These are phyloP conservation scores for Hephaestus fuliginosus DNA, from an alignment of 2,797 vertebrate genomes.

Conservation along the genomic window DNA sequence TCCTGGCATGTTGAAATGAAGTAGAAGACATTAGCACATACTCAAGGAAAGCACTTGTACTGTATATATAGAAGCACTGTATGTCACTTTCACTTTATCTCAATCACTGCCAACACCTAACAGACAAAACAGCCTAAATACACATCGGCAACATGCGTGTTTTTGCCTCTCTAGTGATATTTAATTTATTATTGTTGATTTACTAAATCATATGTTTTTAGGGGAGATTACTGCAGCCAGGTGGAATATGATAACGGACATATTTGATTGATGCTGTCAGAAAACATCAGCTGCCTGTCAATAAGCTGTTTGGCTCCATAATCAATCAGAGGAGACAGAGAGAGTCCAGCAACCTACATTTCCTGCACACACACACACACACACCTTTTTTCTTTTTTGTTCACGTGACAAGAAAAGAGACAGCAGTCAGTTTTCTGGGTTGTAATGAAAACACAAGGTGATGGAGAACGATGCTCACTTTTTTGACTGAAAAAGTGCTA, in stretches of 20 bases:
- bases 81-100: background rate
- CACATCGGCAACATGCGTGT: background rate
- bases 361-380: too few relatives aligned
- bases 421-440: fast-evolving
- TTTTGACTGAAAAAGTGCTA: slow-evolving; percentile 18
- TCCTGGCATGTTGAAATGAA: too few relatives aligned
- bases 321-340: background rate
- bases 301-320: background rate
- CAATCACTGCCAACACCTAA: too few relatives aligned
- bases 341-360: too few relatives aligned
- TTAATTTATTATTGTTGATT: background rate
- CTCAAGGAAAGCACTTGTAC: background rate
- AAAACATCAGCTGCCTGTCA: background rate
- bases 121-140: background rate
- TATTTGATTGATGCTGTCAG: background rate
- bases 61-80: background rate
- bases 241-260: background rate
- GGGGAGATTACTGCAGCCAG: background rate
- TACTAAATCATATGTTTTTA: background rate
- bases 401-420: background rate
- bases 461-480: background rate
- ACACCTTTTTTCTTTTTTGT: too few relatives aligned
- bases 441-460: background rate
- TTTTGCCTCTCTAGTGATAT: background rate
- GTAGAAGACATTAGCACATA: too few relatives aligned